Evolutionary conservation across 2,113 vertebrate species (phyloP), one percentile per base, ranked within the genome.

Genomic region (Pachyramphus minor): DNA sequence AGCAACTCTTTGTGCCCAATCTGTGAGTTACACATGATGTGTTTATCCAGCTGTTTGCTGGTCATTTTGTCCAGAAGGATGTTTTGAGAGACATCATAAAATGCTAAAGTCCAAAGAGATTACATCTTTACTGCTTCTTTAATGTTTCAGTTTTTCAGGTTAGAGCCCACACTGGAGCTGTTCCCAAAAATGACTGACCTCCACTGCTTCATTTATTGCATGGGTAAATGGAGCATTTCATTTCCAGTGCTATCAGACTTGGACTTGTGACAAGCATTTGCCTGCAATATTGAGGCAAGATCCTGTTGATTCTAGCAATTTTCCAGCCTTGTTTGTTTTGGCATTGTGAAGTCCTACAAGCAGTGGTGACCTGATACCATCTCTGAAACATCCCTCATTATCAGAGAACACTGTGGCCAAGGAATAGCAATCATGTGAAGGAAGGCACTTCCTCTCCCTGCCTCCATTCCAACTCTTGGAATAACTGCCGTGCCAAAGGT

Each of bases 271-370:
- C 50, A 89, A 92, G 37, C 30, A 60, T 91, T 84, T 56, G 44
- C 44, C 41, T 87, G 53, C 35, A 83, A 78, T 82, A 86, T 35
- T 55, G 76, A 77, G 72, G n/a, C 50, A 63, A 74, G 60, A 49
- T 89, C 64, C 71, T 93, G 56, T 66, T 93, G 87, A 86, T 83
- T 95, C 60, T 95, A 86, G 62, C 62, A 67, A 12, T 45, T 86
- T 91, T 91, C 72, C 84, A 86, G 14, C 23, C 39, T 63, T 86
- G 35, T 87, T 87, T 84, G 8, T 68, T 86, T 93, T 93, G 84
- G 84, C 90, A 53, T 42, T 3, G 0, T 60, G 53, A 69, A 87
- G 41, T 75, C 69, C 69, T 85, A 60, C 71, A 81, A 79, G 39
- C 10, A 64, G 39, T 47, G 27, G 55, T 66, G 93, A 79, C 80